phyloP scores from a whole-genome alignment of 2,888 invertebrate genomes.

The Hermodice carunculata region DNA sequence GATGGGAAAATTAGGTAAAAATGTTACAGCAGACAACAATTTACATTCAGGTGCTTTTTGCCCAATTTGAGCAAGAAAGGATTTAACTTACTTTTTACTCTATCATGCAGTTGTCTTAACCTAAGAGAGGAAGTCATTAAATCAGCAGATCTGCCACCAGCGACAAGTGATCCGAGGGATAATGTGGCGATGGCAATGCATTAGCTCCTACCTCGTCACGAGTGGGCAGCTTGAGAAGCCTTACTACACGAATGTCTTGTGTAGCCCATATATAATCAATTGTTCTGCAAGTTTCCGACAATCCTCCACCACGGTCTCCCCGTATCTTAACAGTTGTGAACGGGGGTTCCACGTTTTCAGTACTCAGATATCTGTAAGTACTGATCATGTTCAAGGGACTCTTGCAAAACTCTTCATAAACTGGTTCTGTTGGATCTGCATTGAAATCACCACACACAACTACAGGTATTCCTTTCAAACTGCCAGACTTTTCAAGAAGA shows the following conservation, averaged over 20 bases:
- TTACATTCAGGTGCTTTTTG: too few species aligned
- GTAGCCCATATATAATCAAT: constrained; percentile 76
- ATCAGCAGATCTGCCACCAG: constrained; percentile 71
- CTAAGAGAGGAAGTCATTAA: too few species aligned
- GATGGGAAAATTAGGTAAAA: too few species aligned
- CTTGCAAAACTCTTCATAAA: constrained; percentile 75
- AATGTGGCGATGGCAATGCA: constrained; percentile 78
- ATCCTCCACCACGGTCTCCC: constrained; percentile 68
- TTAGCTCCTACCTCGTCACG: constrained; percentile 78
- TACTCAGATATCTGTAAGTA: constrained; percentile 60
- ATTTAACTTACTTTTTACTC: too few species aligned
- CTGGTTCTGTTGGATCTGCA: constrained; percentile 80
- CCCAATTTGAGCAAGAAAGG: too few species aligned
- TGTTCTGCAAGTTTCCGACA: constrained; percentile 80
- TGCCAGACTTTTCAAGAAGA: constrained; percentile 39
- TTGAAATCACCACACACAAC: constrained; percentile 83
- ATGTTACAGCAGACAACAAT: too few species aligned
- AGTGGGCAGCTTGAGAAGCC: constrained; percentile 76
- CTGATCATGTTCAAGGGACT: constrained; percentile 55
- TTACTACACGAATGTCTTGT: constrained; percentile 74
- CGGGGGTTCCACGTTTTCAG: constrained; percentile 74
- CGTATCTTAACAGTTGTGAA: constrained; percentile 84
- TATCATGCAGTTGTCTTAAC: too few species aligned
- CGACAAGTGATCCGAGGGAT: constrained; percentile 85
- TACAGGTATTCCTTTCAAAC: constrained; percentile 74